Base-by-base conservation (phyloP, 2,888 invertebrate genomes). In the Fissipunctia ypsillon region DNA sequence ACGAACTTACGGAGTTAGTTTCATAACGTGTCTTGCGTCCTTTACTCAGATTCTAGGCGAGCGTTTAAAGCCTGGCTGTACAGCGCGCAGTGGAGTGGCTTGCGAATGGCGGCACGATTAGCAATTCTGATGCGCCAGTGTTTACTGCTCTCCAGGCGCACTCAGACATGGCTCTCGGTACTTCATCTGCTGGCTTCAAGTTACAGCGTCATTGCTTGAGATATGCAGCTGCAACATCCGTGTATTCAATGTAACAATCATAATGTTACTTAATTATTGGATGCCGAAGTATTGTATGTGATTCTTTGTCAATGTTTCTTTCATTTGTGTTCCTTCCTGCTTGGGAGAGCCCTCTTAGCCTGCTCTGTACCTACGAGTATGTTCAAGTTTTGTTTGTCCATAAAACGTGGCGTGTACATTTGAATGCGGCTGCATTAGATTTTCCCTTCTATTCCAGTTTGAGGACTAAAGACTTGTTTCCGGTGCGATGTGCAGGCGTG, bases 81-180 rank as follows among this genome's bases (percentile, higher is more conserved):
- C 78, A 76, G 69, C 84, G 85, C 57, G 79, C 75, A 85, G 75
- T 87, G 73, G 74, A 87, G 77, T 69, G 77, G 69, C 68, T 78
- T 85, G 81, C 64, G 84, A 80, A 65, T 74, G 78, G 74, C 80
- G 73, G 76, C 68, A 48, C 66, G 85, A 88, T 88, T 88, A 88
- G 88, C 87, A 88, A 87, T 88, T 88, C 88, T 73, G 77, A 88
- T 87, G 85, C 69, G 80, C 77, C 50, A 80, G 74, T 84, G 88
- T 86, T 87, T 84, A 87, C 82, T 76, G 70, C 74, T 73, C 81
- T 82, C 78, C 80, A 80, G 78, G 77, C 67, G 76, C 66, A 70
- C 76, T 78, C 76, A 76, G 78, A 63, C 84, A 41, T 56, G 52
- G 60, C 74, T 68, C 48, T 50, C 60, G 19, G 28, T 56, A 52